Percentiles rank a stretch among this genome's conserved stretches.
These are phyloP conservation scores for Trichopoda pennipes DNA, from an alignment of 2,888 invertebrate genomes.

Conservation along the genomic window DNA sequence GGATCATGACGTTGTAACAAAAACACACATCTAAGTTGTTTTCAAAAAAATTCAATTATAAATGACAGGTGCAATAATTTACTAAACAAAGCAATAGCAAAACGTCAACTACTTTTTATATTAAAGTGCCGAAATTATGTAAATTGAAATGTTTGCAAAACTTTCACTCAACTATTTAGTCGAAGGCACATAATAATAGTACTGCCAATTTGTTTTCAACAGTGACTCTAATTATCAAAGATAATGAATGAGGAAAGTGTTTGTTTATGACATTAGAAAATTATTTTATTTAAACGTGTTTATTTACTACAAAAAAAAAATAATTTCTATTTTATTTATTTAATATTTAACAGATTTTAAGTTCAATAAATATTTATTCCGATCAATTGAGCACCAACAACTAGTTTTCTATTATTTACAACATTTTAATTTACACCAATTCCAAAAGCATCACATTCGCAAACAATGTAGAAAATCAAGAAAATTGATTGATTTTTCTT, in stretches of 20 bases:
- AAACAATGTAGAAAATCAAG: conserved; percentile 11
- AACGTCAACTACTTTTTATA: no score
- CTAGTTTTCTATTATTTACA: conserved; percentile 56
- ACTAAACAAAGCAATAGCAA: no score
- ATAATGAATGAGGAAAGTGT: background rate
- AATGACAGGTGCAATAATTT: no score
- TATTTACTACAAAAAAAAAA: conserved; percentile 4
- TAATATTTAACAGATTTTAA: conserved; percentile 20
- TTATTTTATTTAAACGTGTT: conserved; percentile 15
- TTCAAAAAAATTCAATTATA: no score
- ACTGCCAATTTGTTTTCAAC: background rate
- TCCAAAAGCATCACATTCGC: background rate
- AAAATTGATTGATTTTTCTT: conserved; percentile 55
- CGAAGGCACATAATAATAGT: no score
- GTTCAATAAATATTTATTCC: conserved; percentile 57
- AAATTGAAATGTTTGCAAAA: no score
- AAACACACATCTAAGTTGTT: no score
- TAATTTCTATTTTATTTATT: background rate
- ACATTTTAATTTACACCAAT: conserved; percentile 53
- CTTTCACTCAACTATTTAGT: no score
- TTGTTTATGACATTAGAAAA: conserved; percentile 10
- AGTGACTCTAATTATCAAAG: background rate
- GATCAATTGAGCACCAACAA: conserved; percentile 64
- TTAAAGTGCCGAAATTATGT: no score
- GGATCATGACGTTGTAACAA: no score